Conservation (phyloP, 1,140 invertebrate species). For the Mycetomoellerius zeteki region DNA sequence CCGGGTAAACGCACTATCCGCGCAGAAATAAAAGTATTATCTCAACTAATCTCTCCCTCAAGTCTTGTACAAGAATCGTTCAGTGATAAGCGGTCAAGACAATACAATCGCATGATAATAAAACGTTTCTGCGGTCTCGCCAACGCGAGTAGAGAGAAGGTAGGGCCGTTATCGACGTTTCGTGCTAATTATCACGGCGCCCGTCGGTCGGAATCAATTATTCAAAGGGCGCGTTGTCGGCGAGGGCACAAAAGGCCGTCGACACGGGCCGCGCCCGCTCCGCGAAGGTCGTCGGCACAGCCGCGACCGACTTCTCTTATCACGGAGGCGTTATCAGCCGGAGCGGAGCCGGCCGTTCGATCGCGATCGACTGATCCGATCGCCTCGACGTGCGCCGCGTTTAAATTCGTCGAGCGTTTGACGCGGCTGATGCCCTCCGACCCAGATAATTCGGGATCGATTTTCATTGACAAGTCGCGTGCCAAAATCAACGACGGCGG, state of each 20-base stretch:
- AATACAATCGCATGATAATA: neutral
- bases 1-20: neutral
- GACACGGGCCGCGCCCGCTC: neutral
- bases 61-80: neutral
- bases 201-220: constrained; percentile 39
- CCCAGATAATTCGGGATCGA: constrained; percentile 82
- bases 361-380: constrained; percentile 71
- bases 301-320: constrained; percentile 31
- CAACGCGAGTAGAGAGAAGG: neutral
- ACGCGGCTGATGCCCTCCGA: constrained; percentile 83
- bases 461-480: constrained; percentile 84
- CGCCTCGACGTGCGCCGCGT: constrained; percentile 70
- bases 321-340: constrained; percentile 20
- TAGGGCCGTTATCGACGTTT: neutral
- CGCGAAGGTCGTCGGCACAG: neutral
- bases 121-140: neutral
- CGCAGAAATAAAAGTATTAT: neutral
- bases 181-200: constrained; percentile 36
- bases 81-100: neutral
- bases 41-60: neutral
- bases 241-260: neutral
- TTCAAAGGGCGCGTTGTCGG: constrained; percentile 29
- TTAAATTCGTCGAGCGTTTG: constrained; percentile 82
- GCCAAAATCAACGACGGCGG: constrained; percentile 76
- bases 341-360: constrained; percentile 5